Conservation (phyloP, 2,113 vertebrate genomes). For the Equus przewalskii region DNA sequence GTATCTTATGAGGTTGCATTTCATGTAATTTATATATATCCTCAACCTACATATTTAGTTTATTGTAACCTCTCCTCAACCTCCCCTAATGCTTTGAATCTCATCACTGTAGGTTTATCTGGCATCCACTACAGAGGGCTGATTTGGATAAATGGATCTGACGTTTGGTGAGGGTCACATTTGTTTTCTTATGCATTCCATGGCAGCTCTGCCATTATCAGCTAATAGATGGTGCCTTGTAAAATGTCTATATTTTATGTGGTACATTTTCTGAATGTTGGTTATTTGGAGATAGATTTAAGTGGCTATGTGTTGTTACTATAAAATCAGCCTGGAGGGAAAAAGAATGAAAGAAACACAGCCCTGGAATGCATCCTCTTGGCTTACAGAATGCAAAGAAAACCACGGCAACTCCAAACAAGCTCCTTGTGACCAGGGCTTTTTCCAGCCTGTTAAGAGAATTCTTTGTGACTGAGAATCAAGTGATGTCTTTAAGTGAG, state of each 20-base stretch:
- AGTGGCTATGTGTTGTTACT: slow-evolving; percentile 74
- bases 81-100: slow-evolving; percentile 67
- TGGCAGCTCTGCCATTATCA: slow-evolving; percentile 84
- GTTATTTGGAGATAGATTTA: slow-evolving; percentile 79
- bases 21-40: slow-evolving; percentile 76
- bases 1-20: slow-evolving; percentile 64
- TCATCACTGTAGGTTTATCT: slow-evolving; percentile 78
- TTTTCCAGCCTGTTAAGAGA: slow-evolving; percentile 68
- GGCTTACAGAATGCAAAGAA: slow-evolving; percentile 49
- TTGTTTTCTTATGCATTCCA: slow-evolving; percentile 79
- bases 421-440: slow-evolving; percentile 62
- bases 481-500: slow-evolving; percentile 73
- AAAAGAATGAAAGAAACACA: slow-evolving; percentile 57
- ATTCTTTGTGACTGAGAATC: slow-evolving; percentile 79
- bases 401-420: slow-evolving; percentile 36
- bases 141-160: slow-evolving; percentile 79
- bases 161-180: slow-evolving; percentile 75
- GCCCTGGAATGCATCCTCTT: slow-evolving; percentile 62
- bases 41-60: slow-evolving; percentile 54
- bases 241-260: slow-evolving; percentile 81
- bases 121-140: slow-evolving; percentile 69
- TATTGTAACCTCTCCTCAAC: not conserved
- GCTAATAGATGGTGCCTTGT: slow-evolving; percentile 80
- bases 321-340: slow-evolving; percentile 82
- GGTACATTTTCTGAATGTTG: slow-evolving; percentile 81